A percentile compares a stretch with the other conserved stretches of the same genome.
phyloP scores from a whole-genome alignment of 64 coral and sea anemone species.

The Porites australiensis region DNA sequence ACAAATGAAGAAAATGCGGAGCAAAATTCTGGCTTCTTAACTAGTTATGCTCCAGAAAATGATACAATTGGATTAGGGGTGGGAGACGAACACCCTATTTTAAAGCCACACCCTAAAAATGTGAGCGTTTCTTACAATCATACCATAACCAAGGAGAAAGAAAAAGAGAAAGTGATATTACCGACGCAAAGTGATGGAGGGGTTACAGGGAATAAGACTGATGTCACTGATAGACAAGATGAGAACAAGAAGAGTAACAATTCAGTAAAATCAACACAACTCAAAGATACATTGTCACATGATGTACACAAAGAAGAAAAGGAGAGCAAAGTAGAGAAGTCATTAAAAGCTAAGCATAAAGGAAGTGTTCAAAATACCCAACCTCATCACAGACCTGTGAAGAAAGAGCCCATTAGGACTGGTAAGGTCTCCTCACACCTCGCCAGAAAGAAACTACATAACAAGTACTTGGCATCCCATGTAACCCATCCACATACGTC shows the following conservation, averaged over 20 bases:
- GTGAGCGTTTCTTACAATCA: no score
- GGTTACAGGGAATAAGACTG: no score
- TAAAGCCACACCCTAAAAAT: no score
- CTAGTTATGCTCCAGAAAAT: not conserved
- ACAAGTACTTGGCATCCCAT: not conserved
- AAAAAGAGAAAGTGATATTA: no score
- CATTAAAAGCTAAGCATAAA: not conserved
- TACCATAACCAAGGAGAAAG: no score
- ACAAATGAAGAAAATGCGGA: not conserved
- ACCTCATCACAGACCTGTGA: not conserved
- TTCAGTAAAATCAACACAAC: not conserved
- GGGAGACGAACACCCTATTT: not conserved
- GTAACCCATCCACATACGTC: not conserved
- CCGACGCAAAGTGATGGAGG: not conserved
- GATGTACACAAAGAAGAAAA: not conserved
- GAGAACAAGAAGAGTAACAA: not conserved
- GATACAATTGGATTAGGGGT: no score
- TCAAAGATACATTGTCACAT: not conserved
- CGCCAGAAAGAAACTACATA: not conserved
- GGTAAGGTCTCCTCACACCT: not conserved
- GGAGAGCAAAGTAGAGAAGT: not conserved
- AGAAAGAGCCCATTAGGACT: conserved; percentile 4
- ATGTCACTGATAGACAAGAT: not conserved
- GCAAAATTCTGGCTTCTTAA: not conserved
- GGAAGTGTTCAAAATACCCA: not conserved